phyloP scores from a whole-genome alignment of 1,140 invertebrate genomes.

The Conus ventricosus region DNA sequence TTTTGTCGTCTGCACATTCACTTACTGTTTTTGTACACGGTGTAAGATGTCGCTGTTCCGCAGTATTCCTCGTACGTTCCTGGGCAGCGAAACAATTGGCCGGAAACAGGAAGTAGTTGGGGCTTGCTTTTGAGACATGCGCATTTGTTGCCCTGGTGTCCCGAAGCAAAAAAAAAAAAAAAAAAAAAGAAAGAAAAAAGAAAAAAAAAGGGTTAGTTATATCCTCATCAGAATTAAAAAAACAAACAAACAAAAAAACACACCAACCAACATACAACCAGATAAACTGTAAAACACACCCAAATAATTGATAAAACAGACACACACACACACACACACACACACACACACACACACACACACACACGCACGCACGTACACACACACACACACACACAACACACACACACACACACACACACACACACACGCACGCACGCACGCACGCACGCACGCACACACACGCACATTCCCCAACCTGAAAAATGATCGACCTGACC shows the following conservation, averaged over 20 bases:
- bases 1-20: background rate
- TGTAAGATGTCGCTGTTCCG: background rate
- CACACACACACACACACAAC: background rate
- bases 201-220: too few relatives aligned
- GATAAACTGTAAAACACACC: too few relatives aligned
- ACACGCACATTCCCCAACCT: background rate
- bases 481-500: too few relatives aligned
- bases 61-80: conserved; percentile 29
- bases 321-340: background rate
- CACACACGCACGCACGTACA: too few relatives aligned
- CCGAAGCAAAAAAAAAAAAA: background rate
- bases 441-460: background rate
- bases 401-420: background rate
- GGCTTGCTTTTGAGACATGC: background rate
- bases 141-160: conserved; percentile 16
- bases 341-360: background rate
- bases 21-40: conserved; percentile 28
- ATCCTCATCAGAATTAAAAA: background rate
- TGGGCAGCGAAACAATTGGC: conserved; percentile 3
- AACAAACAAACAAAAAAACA: too few relatives aligned
- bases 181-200: too few relatives aligned
- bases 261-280: background rate
- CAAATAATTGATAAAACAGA: background rate
- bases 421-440: too few relatives aligned
- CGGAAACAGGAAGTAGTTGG: background rate